Base-by-base conservation (phyloP, 2,888 invertebrate species). In the Pimpla rufipes region DNA sequence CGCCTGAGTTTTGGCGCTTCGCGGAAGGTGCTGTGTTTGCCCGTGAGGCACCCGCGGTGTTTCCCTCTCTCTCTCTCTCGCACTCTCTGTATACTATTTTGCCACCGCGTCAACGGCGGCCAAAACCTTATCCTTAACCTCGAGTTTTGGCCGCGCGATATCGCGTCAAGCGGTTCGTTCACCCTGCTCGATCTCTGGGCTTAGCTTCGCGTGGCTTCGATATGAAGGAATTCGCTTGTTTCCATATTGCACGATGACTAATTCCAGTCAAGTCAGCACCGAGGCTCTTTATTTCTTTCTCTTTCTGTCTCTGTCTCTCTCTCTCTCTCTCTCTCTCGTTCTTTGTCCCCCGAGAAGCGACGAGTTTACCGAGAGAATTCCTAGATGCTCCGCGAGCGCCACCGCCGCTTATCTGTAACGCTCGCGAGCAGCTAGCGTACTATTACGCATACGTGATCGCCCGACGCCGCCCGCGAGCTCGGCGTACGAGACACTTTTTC, bases 101-200 rank as follows among this genome's bases (percentile, higher is more conserved):
- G n/a, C 45, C 57, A 62, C 64, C 18, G 76, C 50, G 23, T 40
- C 42, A 55, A 64, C 75, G 79, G 75, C 71, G 29, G 76, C 68
- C 71, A 77, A 79, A 83, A 85, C 68, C 74, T 75, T 82, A 78
- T 83, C 83, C 85, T 83, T 81, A 85, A 85, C 83, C 85, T 78
- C 85, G 70, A 66, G 74, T 62, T 70, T 29, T 57, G 64, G 37
- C 21, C 16, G 37, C 18, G 42, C 55, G 50, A 45, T 70, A 66
- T 77, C 84, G 80, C 78, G 68, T 40, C 70, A 37, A 62, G 75
- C 68, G 71, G 71, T 76, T 75, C 76, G 35, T 76, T 81, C 76
- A 66, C 75, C 62, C 64, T 16, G 23, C 29, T 16, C 8, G 35
- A 68, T 62, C 64, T 70, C 52, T 42, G 64, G 16, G 50, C 13